Conservation (phyloP, 2,888 invertebrate species). For the Melinopterus prodromus region DNA sequence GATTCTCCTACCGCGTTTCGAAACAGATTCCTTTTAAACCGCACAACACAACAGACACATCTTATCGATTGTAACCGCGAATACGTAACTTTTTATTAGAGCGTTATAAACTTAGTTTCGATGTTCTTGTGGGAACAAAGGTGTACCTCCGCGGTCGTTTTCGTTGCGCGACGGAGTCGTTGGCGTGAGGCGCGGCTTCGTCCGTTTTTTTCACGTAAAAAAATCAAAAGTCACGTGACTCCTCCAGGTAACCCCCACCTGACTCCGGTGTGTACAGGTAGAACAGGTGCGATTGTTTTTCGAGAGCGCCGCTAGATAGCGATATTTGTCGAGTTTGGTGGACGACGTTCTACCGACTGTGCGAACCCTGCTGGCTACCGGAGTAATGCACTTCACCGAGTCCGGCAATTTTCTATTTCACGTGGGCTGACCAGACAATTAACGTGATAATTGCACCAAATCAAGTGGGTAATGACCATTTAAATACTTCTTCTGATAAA, state of each 20-base stretch:
- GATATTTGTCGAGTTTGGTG: slow-evolving; percentile 28
- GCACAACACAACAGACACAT: not conserved
- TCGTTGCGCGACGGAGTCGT: slow-evolving; percentile 45
- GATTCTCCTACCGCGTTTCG: not conserved
- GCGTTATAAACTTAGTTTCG: not conserved
- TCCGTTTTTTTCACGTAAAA: slow-evolving; percentile 55
- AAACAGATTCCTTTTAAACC: slow-evolving; percentile 12
- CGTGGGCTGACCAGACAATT: not conserved
- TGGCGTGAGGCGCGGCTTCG: slow-evolving; percentile 56
- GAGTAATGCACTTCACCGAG: not conserved
- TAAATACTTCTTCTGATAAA: not conserved
- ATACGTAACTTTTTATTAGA: not conserved
- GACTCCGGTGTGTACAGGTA: slow-evolving; percentile 48
- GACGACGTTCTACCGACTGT: not conserved
- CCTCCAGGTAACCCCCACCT: slow-evolving; percentile 55
- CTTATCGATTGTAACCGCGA: slow-evolving; percentile 12
- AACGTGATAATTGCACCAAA: not conserved
- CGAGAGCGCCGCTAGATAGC: slow-evolving; percentile 45
- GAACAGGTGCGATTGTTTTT: slow-evolving; percentile 53
- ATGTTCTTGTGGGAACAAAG: not conserved
- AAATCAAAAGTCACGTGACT: slow-evolving; percentile 56
- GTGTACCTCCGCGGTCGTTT: slow-evolving; percentile 34
- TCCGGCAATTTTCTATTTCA: not conserved
- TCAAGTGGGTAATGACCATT: not conserved
- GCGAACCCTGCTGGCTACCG: not conserved